Base-by-base conservation (phyloP, 2,113 vertebrate species). In the Phycodurus eques region DNA sequence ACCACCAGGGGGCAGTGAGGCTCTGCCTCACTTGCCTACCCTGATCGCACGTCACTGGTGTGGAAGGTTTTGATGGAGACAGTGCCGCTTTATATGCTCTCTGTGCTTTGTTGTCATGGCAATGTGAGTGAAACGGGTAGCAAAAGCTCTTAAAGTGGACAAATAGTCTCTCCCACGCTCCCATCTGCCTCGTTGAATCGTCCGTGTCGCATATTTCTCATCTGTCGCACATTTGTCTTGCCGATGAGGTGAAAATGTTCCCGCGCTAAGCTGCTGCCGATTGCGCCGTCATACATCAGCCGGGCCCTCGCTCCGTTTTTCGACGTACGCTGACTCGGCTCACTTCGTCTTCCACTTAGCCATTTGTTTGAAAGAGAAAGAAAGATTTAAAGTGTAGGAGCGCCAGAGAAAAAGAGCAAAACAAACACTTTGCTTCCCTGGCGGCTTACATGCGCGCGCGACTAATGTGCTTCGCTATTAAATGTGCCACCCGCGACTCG, bases 401-500 rank as follows among this genome's bases (percentile, higher is more conserved):
- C 10, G 51, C 51, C 19, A n/a, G 51, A 19, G 3, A 68, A 65
- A 80, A 82, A 77, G 35, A 75, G 57, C 80, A 65, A 70, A 76
- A 74, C 71, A 80, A 79, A 78, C 79, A 82, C 27, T 80, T 81
- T 80, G 44, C 17, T 20, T 47, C 35, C 46, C 14, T 56, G 20
- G 8, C 59, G 69, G 59, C 61, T 57, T 63, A 68, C 39, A 80
- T 60, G 79, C 74, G 53, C 57, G 77, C 75, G 70, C 75, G 54
- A 49, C 80, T 85, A 81, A 79, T 77, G 76, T 61, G 44, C 74
- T 51, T 35, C 66, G 63, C 79, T 73, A 71, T 79, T 79, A 75
- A 79, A 70, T 44, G 74, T 70, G 70, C 75, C 75, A 72, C 82
- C 73, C 73, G 83, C 80, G 76, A 79, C 44, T 79, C 76, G 69